Evolutionary conservation across 2,797 vertebrate species (phyloP), one percentile per base, ranked within the genome.

Genomic region (Ctenochaetus hawaiiensis): DNA sequence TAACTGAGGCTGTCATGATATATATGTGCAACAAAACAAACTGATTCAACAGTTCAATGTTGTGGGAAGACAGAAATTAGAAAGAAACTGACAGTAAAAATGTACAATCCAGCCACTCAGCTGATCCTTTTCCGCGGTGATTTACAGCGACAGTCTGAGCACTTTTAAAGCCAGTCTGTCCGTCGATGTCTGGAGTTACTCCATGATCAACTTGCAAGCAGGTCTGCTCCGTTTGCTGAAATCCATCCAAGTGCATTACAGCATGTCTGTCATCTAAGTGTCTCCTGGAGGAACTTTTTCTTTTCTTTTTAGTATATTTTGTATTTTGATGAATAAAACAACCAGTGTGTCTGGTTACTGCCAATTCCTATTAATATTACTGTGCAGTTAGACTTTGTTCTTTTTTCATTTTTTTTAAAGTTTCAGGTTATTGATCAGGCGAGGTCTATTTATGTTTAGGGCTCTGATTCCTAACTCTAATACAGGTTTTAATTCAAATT

Each of bases 161-260:
- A 34, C 17, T 61, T 12, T 52, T 7, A 51, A 60, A 63, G 66
- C 37, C 52, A 58, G 39, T 51, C 67, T 57, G 47, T 17, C 34
- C 39, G n/a, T 11, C 14, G 3, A 47, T 13, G n/a, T 75, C 47
- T 56, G 48, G 47, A 68, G 77, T 56, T 16, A 34, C 66, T 72
- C 75, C n/a, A 22, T 14, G 30, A 79, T 75, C 63, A 17, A 2
- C 61, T 56, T 44, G 13, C 10, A 52, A 72, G 61, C 30, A n/a
- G 54, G 26, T 67, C 51, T 41, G 12, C 34, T 74, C 23, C 14
- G 22, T 72, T 54, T 67, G 48, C 63, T 23, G 58, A 66, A 75
- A 65, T 80, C 61, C 77, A 75, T 89, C 66, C 23, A 87, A 83
- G 85, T 87, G 87, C 87, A 80, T 91, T 81, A 78, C 76, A 73